A percentile compares a stretch with the other conserved stretches of the same genome.
phyloP scores from a whole-genome alignment of 2,113 vertebrate genomes.

The Condylura cristata region DNA sequence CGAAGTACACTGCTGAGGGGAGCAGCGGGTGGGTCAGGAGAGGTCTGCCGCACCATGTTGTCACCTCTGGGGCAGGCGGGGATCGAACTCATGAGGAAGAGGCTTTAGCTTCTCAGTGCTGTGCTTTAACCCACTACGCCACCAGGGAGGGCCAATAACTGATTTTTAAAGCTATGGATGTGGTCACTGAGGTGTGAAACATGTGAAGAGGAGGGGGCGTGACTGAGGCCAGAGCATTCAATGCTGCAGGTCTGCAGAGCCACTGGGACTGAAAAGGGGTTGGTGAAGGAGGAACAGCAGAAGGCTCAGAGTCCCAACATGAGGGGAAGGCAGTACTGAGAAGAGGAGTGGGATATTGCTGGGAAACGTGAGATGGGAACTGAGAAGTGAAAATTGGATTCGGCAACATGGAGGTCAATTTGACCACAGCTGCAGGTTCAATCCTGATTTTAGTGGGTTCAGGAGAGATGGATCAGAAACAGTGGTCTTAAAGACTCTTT shows the following conservation, averaged over 20 bases:
- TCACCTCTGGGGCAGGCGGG: too few relatives aligned
- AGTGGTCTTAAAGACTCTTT: neutral
- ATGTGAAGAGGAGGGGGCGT: neutral
- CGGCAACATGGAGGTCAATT: neutral
- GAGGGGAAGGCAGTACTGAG: neutral
- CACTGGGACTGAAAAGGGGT: too few relatives aligned
- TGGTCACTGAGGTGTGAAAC: neutral
- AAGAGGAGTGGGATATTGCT: neutral
- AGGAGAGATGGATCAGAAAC: neutral
- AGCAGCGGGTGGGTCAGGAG: too few relatives aligned
- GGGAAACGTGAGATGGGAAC: neutral
- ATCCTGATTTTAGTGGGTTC: neutral
- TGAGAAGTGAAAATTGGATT: neutral
- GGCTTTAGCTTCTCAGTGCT: too few relatives aligned
- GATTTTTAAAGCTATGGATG: neutral
- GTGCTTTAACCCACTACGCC: too few relatives aligned
- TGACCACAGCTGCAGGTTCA: neutral
- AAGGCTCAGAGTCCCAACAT: rapidly evolving
- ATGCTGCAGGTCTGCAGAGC: neutral
- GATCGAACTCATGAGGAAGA: too few relatives aligned
- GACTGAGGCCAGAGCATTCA: neutral
- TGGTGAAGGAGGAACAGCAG: too few relatives aligned
- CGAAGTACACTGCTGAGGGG: too few relatives aligned
- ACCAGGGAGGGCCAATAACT: neutral
- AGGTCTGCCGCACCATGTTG: too few relatives aligned